Base-by-base conservation (phyloP, 2,888 invertebrate genomes). In the Plebejus argus region DNA sequence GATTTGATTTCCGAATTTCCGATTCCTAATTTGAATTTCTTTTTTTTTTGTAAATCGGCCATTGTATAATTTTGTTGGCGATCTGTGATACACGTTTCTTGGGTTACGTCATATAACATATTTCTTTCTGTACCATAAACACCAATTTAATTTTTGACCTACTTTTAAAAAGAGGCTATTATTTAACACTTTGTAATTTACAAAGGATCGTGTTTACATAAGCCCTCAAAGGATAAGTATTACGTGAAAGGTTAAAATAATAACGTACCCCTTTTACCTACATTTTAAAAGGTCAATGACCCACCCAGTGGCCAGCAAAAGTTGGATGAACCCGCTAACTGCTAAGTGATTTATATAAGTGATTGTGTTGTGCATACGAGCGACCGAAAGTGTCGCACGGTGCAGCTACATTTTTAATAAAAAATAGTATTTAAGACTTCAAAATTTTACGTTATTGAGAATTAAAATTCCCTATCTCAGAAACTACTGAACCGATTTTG, bases 321-420 rank as follows among this genome's bases (percentile, higher is more conserved):
- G 66, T 28, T 66, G 66, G 66, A 18, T 66, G 66, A 28, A 66
- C 66, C 28, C 61, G 58, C 23, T 6, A 12, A 23, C 28, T 28
- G 61, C 28, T 28, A 61, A 23, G 66, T 66, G 12, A 66, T 66
- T 66, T 66, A 66, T 66, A 66, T 66, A 66, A 66, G 66, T 66
- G 66, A 66, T 66, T 66, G 15, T 15, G 66, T 15, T 15, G 66
- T 18, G 66, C 66, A 33, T 2, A 66, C 66, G 66, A 10, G 66
- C 28, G 28, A 28, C 66, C 0, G 66, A 28, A 28, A 61, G 10
- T 61, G 20, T 20, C 10, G 58, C 58, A 20, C 1, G 58, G 2
- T 58, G 3, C 8, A 10, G 20, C 58, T 58, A 58, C 28, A 33
- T 33, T 18, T 61, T n/a, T n/a, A 20, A 15, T 4, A 56, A 56